Evolutionary conservation across 2,888 invertebrate species (phyloP).

Genomic region (Diloba caeruleocephala): DNA sequence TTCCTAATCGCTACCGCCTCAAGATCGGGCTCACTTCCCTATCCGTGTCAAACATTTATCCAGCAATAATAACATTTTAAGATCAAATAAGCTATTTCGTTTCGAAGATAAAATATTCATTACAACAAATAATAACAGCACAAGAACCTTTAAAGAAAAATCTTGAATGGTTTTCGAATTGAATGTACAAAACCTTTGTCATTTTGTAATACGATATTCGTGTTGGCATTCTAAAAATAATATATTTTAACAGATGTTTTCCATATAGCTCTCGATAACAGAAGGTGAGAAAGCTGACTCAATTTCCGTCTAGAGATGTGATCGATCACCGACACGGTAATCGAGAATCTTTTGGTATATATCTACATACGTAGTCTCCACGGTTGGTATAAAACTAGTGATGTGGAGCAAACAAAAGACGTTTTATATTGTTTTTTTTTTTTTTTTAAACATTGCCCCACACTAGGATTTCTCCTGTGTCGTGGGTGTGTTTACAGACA

Average conservation of each 20-base stretch:
- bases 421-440: no score
- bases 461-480: no score
- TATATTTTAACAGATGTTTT: conserved; percentile 32
- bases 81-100: conserved; percentile 1
- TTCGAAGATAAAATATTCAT: conserved; percentile 20
- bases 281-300: conserved; percentile 63
- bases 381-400: conserved; percentile 39
- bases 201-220: not conserved
- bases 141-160: not conserved
- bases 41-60: not conserved
- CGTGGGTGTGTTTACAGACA: no score
- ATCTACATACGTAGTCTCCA: conserved; percentile 13
- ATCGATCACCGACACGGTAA: conserved; percentile 65
- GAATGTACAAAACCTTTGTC: conserved; percentile 1
- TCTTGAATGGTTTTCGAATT: conserved; percentile 6
- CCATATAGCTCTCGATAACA: conserved; percentile 36
- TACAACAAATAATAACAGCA: conserved; percentile 4
- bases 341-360: conserved; percentile 40
- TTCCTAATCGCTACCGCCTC: no score
- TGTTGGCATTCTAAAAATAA: conserved; percentile 10
- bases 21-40: not conserved
- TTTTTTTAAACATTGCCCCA: no score
- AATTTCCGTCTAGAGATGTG: conserved; percentile 69
- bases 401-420: conserved; percentile 19
- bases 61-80: not conserved